Percentiles rank a stretch among this genome's conserved stretches.
These are phyloP conservation scores for Trinectes maculatus DNA, from an alignment of 2,113 vertebrate species.

Conservation along the genomic window DNA sequence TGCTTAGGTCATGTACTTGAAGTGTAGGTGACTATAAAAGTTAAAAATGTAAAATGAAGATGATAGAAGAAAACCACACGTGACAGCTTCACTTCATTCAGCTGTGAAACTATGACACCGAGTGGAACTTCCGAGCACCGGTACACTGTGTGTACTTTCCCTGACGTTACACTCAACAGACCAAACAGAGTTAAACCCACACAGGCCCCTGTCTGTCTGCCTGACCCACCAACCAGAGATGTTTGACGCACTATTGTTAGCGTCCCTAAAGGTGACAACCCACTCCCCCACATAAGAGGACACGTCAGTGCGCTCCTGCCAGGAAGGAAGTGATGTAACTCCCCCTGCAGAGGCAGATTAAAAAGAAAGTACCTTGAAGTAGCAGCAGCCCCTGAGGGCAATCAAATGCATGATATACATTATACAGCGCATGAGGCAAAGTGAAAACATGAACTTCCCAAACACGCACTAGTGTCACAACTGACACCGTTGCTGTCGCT, in stretches of 20 bases:
- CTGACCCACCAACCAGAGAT: conserved; percentile 21
- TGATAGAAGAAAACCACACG: background rate
- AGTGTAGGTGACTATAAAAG: no score
- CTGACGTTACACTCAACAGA: conserved; percentile 3
- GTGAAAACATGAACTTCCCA: conserved; percentile 5
- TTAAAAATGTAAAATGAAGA: background rate
- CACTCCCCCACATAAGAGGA: background rate
- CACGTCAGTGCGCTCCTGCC: background rate
- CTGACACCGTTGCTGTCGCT: conserved; percentile 14
- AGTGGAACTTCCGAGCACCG: conserved; percentile 64
- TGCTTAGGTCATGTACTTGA: background rate
- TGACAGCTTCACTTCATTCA: background rate
- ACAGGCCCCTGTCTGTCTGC: conserved; percentile 33
- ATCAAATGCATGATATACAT: background rate
- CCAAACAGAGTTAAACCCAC: background rate
- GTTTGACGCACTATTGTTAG: background rate
- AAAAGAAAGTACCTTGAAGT: background rate
- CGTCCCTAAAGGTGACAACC: background rate
- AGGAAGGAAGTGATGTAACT: conserved; percentile 65
- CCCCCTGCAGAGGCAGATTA: background rate
- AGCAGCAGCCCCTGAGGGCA: background rate
- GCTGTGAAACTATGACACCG: conserved; percentile 33
- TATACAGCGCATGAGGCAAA: background rate
- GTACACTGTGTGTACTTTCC: conserved; percentile 66
- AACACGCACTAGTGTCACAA: background rate